Percentiles rank a stretch among this genome's conserved stretches.
Evolutionary conservation across 2,888 invertebrate species (phyloP).

Genomic region (Lumbricus terrestris): DNA sequence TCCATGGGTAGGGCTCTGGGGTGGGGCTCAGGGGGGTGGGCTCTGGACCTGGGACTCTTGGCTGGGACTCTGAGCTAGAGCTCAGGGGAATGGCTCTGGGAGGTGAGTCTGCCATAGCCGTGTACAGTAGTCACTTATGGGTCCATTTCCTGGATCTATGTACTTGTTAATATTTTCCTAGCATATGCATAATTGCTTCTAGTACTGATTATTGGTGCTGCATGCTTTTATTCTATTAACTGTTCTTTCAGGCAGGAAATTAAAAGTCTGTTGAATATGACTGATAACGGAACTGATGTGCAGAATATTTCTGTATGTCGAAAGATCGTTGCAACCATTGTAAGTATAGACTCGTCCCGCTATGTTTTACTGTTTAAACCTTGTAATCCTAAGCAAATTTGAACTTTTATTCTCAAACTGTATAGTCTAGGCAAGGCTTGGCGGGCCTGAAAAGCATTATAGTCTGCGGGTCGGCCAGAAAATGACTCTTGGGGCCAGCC

Average conservation of each 20-base stretch:
- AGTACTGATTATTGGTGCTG: not conserved
- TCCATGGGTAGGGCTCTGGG: too few species aligned
- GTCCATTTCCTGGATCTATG: not conserved
- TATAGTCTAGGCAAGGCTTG: too few species aligned
- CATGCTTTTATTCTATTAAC: not conserved
- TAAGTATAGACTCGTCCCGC: not conserved
- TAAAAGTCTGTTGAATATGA: not conserved
- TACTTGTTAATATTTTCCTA: not conserved
- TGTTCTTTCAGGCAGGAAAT: not conserved
- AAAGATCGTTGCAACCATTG: slow-evolving; percentile 6
- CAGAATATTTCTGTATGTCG: not conserved
- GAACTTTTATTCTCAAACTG: too few species aligned
- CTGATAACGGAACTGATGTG: not conserved
- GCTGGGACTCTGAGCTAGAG: too few species aligned
- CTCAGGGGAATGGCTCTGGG: too few species aligned
- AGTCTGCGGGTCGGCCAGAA: too few species aligned
- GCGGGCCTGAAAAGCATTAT: too few species aligned
- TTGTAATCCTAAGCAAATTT: too few species aligned
- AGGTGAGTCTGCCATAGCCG: too few species aligned
- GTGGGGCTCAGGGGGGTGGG: too few species aligned
- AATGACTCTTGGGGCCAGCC: too few species aligned
- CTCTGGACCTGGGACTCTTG: too few species aligned
- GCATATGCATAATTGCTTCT: not conserved
- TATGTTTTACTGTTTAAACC: not conserved
- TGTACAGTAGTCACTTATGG: not conserved